A percentile compares a stretch with the other conserved stretches of the same genome.
These are phyloP conservation scores for Gortyna flavago DNA, from an alignment of 2,888 invertebrate genomes.

Conservation along the genomic window DNA sequence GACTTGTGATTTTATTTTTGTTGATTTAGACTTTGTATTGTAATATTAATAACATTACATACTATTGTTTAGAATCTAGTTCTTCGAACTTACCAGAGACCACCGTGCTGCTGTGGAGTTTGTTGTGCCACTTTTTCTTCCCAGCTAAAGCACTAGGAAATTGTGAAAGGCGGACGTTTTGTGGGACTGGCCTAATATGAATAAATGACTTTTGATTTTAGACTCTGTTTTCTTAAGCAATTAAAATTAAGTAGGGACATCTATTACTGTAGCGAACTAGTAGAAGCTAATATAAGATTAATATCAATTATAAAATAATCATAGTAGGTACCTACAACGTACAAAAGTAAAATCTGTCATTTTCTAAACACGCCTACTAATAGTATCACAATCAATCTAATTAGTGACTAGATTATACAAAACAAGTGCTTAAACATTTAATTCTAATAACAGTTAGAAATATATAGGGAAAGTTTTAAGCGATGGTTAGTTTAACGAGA, in stretches of 20 bases:
- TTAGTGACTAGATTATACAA: conserved; percentile 49
- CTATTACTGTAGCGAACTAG: background rate
- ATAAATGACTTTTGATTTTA: background rate
- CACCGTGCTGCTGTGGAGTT: background rate
- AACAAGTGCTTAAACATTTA: conserved; percentile 53
- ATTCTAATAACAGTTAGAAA: conserved; percentile 44
- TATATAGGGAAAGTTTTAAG: conserved; percentile 36
- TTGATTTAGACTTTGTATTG: background rate
- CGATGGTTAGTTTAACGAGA: conserved; percentile 27
- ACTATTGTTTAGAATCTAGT: background rate
- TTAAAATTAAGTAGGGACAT: background rate
- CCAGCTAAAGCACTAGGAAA: background rate
- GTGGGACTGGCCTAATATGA: background rate
- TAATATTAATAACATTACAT: background rate
- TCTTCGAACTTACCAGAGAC: background rate
- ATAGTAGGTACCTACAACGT: background rate
- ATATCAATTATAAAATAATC: background rate
- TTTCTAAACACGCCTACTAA: conserved; percentile 54
- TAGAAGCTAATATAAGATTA: background rate
- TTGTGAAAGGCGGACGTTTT: background rate
- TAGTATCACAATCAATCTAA: conserved; percentile 68
- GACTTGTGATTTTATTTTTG: background rate
- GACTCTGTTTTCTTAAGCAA: background rate
- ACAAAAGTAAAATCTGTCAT: conserved; percentile 31
- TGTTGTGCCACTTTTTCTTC: background rate